Base-by-base conservation (phyloP, 1,140 invertebrate species). In the Drosophila trapezifrons region DNA sequence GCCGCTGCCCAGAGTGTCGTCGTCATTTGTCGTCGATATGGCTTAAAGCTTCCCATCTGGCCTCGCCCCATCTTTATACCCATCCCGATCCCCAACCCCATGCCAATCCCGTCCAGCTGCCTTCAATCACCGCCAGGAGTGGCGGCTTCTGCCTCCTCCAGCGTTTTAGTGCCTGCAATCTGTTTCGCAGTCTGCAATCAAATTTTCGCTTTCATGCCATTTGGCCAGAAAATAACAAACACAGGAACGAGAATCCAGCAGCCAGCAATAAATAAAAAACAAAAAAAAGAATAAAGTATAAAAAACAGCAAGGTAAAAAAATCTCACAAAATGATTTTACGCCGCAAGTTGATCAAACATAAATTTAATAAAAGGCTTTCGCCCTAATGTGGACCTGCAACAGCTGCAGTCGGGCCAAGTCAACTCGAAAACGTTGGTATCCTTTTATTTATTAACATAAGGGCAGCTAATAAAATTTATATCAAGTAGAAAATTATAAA, bases 181-280 rank as follows among this genome's bases (percentile, higher is more conserved):
- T 70, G 78, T 71, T 64, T 29, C 49, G 59, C 43, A 66, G 71
- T 58, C 77, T 83, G 82, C 84, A 87, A 87, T 87, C 73, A 76
- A 58, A 66, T 86, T 87, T 87, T 87, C 83, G 83, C 84, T 87
- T 87, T 87, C 84, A 87, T 87, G 83, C 83, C 76, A 87, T 86
- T 81, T 81, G 78, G 78, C 57, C 47, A 76, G 52, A 52, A 55
- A 56, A 77, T 49, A 58, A 58, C 49, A 70, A 71, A 71, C 64
- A 67, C 42, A 18, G 51, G 32, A 54, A 22, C 12, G 12, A 18
- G 13, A 58, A 58, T 29, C 9, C 9, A n/a, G 5, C 67, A 47
- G 46, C 8, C 65, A 71, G 32, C 42, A 55, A 42, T 57, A 57
- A 47, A 73, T 20, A 47, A 45, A 17, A n/a, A 20, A 4, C 12